Percentiles rank a stretch among this genome's conserved stretches.
These are phyloP conservation scores for Pammene fasciana DNA, from an alignment of 2,888 invertebrate genomes.

Conservation along the genomic window DNA sequence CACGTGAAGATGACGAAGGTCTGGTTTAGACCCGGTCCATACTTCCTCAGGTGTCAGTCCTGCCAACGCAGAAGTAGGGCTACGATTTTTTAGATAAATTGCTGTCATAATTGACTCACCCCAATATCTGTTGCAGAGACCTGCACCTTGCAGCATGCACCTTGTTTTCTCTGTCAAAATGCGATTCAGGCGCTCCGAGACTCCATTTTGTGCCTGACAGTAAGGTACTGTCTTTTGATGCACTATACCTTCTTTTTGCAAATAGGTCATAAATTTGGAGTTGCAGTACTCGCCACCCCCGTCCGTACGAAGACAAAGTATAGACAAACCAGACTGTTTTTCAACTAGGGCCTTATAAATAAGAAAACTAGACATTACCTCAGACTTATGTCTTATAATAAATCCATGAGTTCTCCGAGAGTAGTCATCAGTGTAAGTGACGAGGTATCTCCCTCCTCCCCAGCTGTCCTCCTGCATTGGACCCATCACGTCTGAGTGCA, in stretches of 20 bases:
- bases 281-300: constrained; percentile 30
- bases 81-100: constrained; percentile 37
- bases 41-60: constrained; percentile 18
- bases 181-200: constrained; percentile 29
- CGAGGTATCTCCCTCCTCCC: constrained; percentile 7
- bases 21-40: neutral
- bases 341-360: constrained; percentile 14
- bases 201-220: constrained; percentile 33
- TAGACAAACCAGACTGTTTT: constrained; percentile 4
- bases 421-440: constrained; percentile 19
- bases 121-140: constrained; percentile 38
- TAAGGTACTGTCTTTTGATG: constrained; percentile 29
- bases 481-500: constrained; percentile 11
- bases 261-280: constrained; percentile 6
- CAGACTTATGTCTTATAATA: neutral
- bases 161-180: constrained; percentile 32
- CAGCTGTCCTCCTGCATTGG: constrained; percentile 14
- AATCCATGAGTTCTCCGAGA: constrained; percentile 6
- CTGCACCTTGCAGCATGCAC: constrained; percentile 32
- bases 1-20: neutral
- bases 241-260: constrained; percentile 22
- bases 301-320: constrained; percentile 28
- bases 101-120: constrained; percentile 42
- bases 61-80: constrained; percentile 20
- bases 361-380: constrained; percentile 11